Evolutionary conservation across 2,888 invertebrate species (phyloP).

Genomic region (Habroteleia sp.): DNA sequence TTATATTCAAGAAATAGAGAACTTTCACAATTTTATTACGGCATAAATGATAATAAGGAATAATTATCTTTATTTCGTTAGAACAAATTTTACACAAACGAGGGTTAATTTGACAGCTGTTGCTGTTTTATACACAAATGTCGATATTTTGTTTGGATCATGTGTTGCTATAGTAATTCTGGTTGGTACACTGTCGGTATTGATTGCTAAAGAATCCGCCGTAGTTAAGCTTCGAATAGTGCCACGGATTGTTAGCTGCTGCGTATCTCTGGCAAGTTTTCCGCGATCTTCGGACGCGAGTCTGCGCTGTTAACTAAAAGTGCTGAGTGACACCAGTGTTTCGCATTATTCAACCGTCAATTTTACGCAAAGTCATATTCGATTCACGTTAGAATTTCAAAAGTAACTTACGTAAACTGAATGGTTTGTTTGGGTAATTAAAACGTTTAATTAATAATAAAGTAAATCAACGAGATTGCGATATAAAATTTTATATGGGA

Average conservation of each 20-base stretch:
- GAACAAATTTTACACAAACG: conserved; percentile 16
- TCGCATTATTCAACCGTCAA: conserved; percentile 19
- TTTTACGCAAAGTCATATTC: background rate
- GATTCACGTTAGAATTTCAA: background rate
- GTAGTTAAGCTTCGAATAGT: conserved; percentile 51
- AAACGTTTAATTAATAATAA: too few relatives aligned
- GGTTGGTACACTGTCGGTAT: conserved; percentile 62
- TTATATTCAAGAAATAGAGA: too few relatives aligned
- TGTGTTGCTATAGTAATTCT: conserved; percentile 78
- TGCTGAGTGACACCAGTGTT: conserved; percentile 36
- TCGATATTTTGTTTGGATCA: conserved; percentile 72
- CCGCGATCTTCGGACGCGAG: conserved; percentile 39
- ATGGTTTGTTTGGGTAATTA: background rate
- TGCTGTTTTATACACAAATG: conserved; percentile 54
- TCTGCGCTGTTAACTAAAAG: conserved; percentile 30
- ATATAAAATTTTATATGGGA: too few relatives aligned
- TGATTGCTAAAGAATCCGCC: conserved; percentile 61
- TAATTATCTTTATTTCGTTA: too few relatives aligned
- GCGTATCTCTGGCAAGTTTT: conserved; percentile 36
- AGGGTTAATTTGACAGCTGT: conserved; percentile 55
- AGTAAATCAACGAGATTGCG: too few relatives aligned
- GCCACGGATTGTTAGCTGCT: conserved; percentile 42
- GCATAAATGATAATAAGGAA: too few relatives aligned
- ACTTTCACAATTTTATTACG: too few relatives aligned
- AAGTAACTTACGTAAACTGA: background rate